Conservation (phyloP, 2,113 vertebrate species). For the Psettodes erumei region DNA sequence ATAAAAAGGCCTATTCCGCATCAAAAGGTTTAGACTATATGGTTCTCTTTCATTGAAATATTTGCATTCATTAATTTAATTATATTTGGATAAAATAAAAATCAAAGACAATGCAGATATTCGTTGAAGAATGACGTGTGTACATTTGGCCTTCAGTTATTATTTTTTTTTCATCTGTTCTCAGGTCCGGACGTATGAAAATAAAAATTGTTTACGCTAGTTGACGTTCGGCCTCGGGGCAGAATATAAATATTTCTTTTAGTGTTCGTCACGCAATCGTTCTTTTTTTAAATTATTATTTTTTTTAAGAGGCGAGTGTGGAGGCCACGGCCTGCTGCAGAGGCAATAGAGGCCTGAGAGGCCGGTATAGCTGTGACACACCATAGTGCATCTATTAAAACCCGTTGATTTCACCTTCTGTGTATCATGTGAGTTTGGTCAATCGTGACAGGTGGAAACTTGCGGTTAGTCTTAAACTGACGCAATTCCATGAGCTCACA, state of each 20-base stretch:
- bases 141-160: not conserved
- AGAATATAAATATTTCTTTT: slow-evolving; percentile 33
- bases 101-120: not conserved
- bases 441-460: no score
- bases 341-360: not conserved
- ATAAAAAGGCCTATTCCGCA: not conserved
- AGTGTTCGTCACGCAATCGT: not conserved
- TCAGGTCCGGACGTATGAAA: slow-evolving; percentile 42
- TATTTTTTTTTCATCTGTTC: slow-evolving; percentile 47
- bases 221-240: slow-evolving; percentile 50
- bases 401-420: no score
- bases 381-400: no score
- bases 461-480: no score
- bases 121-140: not conserved
- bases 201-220: slow-evolving; percentile 57
- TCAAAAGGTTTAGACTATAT: not conserved
- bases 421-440: no score
- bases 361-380: no score
- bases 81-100: not conserved
- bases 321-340: slow-evolving; percentile 18
- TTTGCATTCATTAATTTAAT: not conserved
- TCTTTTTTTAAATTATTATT: no score
- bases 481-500: no score
- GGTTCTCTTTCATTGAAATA: not conserved
- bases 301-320: not conserved